phyloP scores from a whole-genome alignment of 2,113 vertebrate genomes.

The Perccottus glenii region DNA sequence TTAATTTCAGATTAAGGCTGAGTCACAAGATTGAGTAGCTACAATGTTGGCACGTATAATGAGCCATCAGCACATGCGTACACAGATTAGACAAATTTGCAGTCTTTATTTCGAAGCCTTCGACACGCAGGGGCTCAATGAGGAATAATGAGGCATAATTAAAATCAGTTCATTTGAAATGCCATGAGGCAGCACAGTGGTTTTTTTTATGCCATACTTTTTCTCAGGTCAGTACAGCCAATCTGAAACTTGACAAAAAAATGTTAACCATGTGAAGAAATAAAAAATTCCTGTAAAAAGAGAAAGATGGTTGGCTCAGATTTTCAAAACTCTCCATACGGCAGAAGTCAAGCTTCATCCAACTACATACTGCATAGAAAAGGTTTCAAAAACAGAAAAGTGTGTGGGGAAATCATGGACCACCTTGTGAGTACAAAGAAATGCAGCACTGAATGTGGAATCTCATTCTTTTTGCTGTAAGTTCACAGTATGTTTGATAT shows the following conservation, averaged over 20 bases:
- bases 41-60: conserved; percentile 2
- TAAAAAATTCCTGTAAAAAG: too few species aligned
- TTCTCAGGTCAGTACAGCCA: too few species aligned
- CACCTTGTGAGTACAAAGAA: neutral
- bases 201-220: neutral
- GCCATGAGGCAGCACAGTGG: neutral
- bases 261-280: neutral
- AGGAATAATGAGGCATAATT: conserved; percentile 25
- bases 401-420: too few species aligned
- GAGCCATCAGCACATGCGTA: conserved; percentile 18
- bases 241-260: neutral
- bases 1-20: conserved; percentile 2
- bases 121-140: conserved; percentile 3
- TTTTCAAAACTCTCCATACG: too few species aligned
- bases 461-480: neutral
- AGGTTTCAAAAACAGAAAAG: too few species aligned
- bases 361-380: too few species aligned
- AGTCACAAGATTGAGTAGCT: neutral
- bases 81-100: conserved; percentile 28
- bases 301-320: too few species aligned
- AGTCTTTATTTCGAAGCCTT: conserved; percentile 27
- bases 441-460: neutral
- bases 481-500: too few species aligned
- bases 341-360: too few species aligned
- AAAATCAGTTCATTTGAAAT: conserved; percentile 17